These are phyloP conservation scores for Monopis laevigella DNA, from an alignment of 2,888 invertebrate species.

Conservation along the genomic window DNA sequence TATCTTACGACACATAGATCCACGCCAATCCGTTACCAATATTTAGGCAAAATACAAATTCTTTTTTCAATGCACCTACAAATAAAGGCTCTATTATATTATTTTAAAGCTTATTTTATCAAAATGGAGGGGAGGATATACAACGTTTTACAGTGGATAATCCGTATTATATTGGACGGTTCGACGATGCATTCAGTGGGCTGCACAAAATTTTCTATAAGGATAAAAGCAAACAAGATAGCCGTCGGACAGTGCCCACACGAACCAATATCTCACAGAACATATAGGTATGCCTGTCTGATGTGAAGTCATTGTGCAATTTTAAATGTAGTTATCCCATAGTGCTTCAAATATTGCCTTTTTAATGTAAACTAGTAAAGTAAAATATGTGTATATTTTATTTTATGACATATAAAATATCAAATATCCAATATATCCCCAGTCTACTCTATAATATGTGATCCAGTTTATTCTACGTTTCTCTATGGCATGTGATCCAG, in stretches of 20 bases:
- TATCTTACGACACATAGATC: conserved; percentile 56
- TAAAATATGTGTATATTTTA: too few species aligned
- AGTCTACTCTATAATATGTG: too few species aligned
- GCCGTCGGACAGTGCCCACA: conserved; percentile 35
- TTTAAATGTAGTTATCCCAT: too few species aligned
- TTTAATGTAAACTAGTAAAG: too few species aligned
- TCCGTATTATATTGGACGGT: conserved; percentile 63
- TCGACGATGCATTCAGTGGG: conserved; percentile 59
- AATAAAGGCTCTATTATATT: conserved; percentile 31
- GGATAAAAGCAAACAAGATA: conserved; percentile 67
- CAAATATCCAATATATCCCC: too few species aligned
- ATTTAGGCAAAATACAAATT: conserved; percentile 62
- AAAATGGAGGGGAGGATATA: conserved; percentile 31
- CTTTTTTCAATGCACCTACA: conserved; percentile 25
- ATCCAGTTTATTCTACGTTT: too few species aligned
- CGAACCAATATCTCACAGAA: conserved; percentile 14
- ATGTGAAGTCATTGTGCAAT: background rate
- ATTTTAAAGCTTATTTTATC: conserved; percentile 30
- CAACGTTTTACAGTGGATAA: conserved; percentile 53
- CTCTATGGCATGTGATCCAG: too few species aligned
- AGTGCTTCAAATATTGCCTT: too few species aligned
- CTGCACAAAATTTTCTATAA: conserved; percentile 67
- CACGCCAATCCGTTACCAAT: conserved; percentile 61
- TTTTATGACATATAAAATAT: too few species aligned
- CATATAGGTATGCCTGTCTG: background rate